Conservation (phyloP, 2,797 vertebrate species). For the Scarus forsteni region DNA sequence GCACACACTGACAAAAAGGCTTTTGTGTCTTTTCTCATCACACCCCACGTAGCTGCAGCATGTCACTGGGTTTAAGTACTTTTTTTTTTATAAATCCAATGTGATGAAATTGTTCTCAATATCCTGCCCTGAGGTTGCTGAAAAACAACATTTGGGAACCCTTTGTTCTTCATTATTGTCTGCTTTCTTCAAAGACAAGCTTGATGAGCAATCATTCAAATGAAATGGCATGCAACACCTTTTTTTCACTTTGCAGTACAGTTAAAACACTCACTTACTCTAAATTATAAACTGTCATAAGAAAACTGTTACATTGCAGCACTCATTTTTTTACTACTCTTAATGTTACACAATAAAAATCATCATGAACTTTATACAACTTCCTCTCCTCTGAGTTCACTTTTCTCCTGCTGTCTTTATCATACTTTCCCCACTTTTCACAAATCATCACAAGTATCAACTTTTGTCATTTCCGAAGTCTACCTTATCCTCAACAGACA, state of each 20-base stretch:
- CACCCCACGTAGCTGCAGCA: conserved; percentile 51
- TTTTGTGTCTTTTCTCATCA: conserved; percentile 59
- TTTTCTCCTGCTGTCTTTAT: conserved; percentile 14
- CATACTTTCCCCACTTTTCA: conserved; percentile 44
- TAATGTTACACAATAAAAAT: conserved; percentile 1
- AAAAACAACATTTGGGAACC: conserved; percentile 43
- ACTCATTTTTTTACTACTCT: neutral
- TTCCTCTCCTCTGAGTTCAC: conserved; percentile 30
- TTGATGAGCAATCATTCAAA: conserved; percentile 36
- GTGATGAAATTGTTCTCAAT: conserved; percentile 71
- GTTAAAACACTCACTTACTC: conserved; percentile 23
- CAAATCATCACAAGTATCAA: conserved; percentile 35
- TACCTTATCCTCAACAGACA: conserved; percentile 49
- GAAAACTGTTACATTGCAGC: neutral
- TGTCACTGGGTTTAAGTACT: conserved; percentile 53
- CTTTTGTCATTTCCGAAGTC: conserved; percentile 44
- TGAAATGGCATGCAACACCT: conserved; percentile 47
- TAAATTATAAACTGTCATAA: conserved; percentile 12
- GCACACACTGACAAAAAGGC: conserved; percentile 65
- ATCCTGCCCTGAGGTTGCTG: conserved; percentile 48
- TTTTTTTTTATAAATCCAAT: conserved; percentile 55
- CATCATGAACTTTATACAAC: conserved; percentile 26
- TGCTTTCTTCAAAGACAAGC: conserved; percentile 37
- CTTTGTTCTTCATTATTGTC: conserved; percentile 57
- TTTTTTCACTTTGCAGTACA: conserved; percentile 30